Base-by-base conservation (phyloP, 1,140 invertebrate genomes). In the Conus betulinus region DNA sequence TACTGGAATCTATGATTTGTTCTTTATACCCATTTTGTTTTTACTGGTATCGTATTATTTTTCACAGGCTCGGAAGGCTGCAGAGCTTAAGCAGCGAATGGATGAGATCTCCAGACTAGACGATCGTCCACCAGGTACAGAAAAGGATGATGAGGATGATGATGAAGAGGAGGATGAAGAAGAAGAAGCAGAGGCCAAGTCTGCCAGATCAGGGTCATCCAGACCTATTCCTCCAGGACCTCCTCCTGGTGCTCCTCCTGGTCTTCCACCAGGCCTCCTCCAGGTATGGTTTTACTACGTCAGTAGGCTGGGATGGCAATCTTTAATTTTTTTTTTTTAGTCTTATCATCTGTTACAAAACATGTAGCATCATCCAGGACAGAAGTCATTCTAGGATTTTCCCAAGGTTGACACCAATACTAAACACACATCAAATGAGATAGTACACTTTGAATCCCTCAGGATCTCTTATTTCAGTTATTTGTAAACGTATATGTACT, bases 181-280 rank as follows among this genome's bases (percentile, higher is more conserved):
- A 74, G 88, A 90, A 79, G 92, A 92, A 83, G 88, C 52, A 71
- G 90, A 90, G 57, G 84, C 60, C 57, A 60, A 85, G n/a, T 90
- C 91, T 7, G 51, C 74, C 71, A 74, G 86, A 55, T 83, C 89
- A 57, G 84, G n/a, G 57, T 83, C 89, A 79, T 89, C 76, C 85
- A 89, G 71, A 86, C 63, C 57, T 13, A 25, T 78, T 13, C 67
- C 87, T 7, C 88, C 87, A n/a, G 87, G 90, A 5, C 67, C 88
- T 71, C 87, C 95, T 20, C 90, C 91, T 88, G 81, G 87, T 82
- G 84, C 92, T 51, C 94, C 91, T 20, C 95, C 94, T 76, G 94
- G 94, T 5, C 92, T 93, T 53, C 90, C 96, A 11, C 91, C 90
- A 88, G 93, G 93, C n/a, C 83, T 94, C 93, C 94, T 78, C 93